Percentiles rank a stretch among this genome's conserved stretches.
These are phyloP conservation scores for Troglohyphantes excavatus DNA, from an alignment of 2,888 invertebrate species.

Conservation along the genomic window DNA sequence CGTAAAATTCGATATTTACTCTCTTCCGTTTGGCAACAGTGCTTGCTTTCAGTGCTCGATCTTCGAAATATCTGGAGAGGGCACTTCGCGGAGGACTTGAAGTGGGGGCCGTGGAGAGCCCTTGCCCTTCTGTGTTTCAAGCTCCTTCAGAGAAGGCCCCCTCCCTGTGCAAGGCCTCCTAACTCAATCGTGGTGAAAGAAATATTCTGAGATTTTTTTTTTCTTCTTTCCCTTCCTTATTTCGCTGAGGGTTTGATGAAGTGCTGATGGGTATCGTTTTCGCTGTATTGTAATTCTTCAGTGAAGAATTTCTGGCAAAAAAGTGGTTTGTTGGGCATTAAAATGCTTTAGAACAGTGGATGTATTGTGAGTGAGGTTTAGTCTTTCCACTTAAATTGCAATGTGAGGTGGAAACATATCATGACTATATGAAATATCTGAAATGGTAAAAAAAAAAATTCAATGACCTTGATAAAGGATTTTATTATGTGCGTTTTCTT, in stretches of 20 bases:
- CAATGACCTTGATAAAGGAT: too few species aligned
- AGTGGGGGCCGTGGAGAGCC: constrained; percentile 26
- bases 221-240: neutral
- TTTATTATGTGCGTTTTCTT: too few species aligned
- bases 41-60: constrained; percentile 41
- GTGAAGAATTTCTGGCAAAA: neutral
- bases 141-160: constrained; percentile 16
- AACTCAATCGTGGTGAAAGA: neutral
- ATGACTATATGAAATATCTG: too few species aligned
- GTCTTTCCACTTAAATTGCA: too few species aligned
- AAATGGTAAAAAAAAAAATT: too few species aligned
- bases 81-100: neutral
- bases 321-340: neutral
- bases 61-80: constrained; percentile 16
- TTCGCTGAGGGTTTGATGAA: neutral
- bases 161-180: constrained; percentile 1
- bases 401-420: too few species aligned
- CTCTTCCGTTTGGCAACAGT: constrained; percentile 38
- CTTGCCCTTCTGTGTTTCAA: constrained; percentile 35
- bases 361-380: neutral
- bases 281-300: neutral
- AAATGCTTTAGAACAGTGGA: neutral
- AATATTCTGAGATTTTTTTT: neutral
- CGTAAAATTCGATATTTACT: constrained; percentile 37
- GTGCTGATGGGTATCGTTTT: neutral